Evolutionary conservation across 37 sponge, comb jelly and placozoan species (phyloP), one percentile per base, ranked within the genome.

Genomic region (Crambe crambe): DNA sequence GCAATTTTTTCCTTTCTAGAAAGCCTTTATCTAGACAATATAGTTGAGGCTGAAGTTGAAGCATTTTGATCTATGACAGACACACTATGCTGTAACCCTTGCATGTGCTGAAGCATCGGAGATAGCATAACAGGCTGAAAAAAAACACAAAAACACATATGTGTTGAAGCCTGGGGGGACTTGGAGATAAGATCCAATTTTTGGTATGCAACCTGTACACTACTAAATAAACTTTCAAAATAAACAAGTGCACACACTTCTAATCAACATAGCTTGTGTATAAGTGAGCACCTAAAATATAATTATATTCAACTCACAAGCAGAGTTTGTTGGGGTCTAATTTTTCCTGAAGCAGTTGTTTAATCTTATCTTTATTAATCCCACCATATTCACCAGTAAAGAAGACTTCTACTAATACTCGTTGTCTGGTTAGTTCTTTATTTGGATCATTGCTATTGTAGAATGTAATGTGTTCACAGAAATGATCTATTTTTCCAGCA

Each of bases 351-450:
- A 82, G 61, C 23, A 63, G 29, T 42, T 44, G 62, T 43, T 72
- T 60, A 1, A 82, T 26, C 64, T 42, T 72, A 5, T 72, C 61
- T 59, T 43, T 73, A 61, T 73, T 62, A 30, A 82, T 73, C 3
- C 64, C 74, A 18, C 42, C 82, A 26, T 31, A 73, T 41, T 29
- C 36, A 12, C 82, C 82, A 0, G 82, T 73, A 61, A 73, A 73
- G 21, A 82, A 63, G 37, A 82, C 74, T 74, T 82, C 82, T 65
- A 82, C 64, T 15, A 72, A 56, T 0, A 82, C 74, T 10, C 82
- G 72, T 0, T 72, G 82, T 62, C 64, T 82, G 34, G 61, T 59
- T 0, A 3, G 9, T 30, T 47, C 23, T 61, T 73, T 82, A 64
- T 73, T 72, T 31, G 63, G 64, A 27, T 82, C 73, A 35, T 20